phyloP scores from a whole-genome alignment of 2,888 invertebrate genomes.

The Brenthis hecate region DNA sequence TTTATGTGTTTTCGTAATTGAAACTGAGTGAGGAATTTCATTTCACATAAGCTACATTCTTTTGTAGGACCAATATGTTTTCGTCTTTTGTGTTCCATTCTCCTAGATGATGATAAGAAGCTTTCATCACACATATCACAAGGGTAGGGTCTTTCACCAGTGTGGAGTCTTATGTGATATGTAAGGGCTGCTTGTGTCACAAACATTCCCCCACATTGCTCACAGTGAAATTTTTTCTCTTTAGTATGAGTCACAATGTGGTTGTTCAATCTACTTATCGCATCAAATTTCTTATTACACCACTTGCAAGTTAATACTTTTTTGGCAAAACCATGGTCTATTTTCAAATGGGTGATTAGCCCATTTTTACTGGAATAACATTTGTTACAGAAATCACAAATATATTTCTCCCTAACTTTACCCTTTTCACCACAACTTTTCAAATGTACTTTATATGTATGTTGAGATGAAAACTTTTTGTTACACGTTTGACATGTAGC shows the following conservation, averaged over 20 bases:
- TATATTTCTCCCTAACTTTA: constrained; percentile 50
- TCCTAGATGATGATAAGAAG: constrained; percentile 66
- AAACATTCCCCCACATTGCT: constrained; percentile 63
- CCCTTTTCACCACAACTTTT: constrained; percentile 57
- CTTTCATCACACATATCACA: constrained; percentile 68
- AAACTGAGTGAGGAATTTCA: constrained; percentile 58
- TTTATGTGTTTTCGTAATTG: constrained; percentile 59
- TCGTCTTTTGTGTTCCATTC: constrained; percentile 63
- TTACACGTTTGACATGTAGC: constrained; percentile 57
- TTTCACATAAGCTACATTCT: constrained; percentile 61
- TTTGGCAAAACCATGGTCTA: constrained; percentile 61
- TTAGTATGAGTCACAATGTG: constrained; percentile 71
- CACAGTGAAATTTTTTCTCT: constrained; percentile 65
- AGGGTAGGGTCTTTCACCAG: constrained; percentile 66
- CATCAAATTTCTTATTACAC: constrained; percentile 68
- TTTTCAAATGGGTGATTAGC: constrained; percentile 60
- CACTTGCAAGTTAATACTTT: constrained; percentile 59
- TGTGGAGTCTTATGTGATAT: constrained; percentile 67
- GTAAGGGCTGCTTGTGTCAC: constrained; percentile 64
- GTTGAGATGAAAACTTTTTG: constrained; percentile 57
- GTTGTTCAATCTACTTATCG: constrained; percentile 59
- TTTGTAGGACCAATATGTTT: constrained; percentile 65
- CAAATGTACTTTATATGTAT: constrained; percentile 56
- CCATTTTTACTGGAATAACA: constrained; percentile 61
- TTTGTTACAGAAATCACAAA: constrained; percentile 67